A percentile compares a stretch with the other conserved stretches of the same genome.
Evolutionary conservation across 2,113 vertebrate genomes (phyloP).

Genomic region (Amphilophus citrinellus): DNA sequence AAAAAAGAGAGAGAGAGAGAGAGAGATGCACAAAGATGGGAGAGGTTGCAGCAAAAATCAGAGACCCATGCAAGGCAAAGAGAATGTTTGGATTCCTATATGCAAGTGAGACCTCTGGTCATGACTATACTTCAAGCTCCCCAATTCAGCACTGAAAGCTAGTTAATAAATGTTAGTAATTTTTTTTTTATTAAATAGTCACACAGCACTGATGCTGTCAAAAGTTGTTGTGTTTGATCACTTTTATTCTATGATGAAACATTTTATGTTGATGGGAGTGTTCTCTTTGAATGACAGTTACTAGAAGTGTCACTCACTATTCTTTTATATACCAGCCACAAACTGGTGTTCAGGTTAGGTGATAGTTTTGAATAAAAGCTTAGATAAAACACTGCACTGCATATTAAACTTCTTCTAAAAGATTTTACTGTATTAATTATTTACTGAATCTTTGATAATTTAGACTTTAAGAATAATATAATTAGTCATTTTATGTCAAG

Average conservation of each 20-base stretch:
- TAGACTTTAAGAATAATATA: background rate
- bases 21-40: background rate
- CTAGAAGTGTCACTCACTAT: background rate
- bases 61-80: background rate
- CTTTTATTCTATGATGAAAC: no score
- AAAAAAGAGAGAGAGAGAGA: background rate
- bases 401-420: no score
- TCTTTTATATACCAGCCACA: background rate
- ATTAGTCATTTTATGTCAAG: no score
- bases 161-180: background rate
- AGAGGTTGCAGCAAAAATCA: background rate
- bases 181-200: background rate
- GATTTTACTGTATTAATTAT: no score
- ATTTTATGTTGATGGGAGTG: background rate
- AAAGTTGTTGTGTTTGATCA: no score
- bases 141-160: background rate
- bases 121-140: background rate
- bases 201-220: no score
- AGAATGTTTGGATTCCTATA: background rate
- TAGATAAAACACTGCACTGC: no score
- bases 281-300: background rate
- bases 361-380: no score
- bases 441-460: background rate
- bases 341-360: no score
- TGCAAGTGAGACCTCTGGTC: background rate